phyloP scores from a whole-genome alignment of 2,113 vertebrate genomes.

The Puntigrus tetrazona region DNA sequence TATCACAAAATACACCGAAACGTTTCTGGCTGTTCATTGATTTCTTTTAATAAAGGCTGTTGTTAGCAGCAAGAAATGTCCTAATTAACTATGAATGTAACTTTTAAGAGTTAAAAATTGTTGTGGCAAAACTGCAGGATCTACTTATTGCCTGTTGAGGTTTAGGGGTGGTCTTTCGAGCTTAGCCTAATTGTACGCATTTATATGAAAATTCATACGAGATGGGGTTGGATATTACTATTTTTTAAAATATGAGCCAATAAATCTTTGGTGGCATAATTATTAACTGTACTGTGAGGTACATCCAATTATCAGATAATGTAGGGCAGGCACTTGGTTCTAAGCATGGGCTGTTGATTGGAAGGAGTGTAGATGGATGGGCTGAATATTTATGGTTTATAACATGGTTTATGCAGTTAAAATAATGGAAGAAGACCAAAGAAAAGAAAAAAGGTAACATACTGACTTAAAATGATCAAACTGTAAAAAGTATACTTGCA shows the following conservation, averaged over 20 bases:
- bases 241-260: background rate
- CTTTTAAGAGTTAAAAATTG: background rate
- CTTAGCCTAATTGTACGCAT: background rate
- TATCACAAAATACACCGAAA: constrained; percentile 58
- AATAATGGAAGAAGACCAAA: no score
- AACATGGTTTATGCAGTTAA: no score
- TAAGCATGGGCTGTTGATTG: background rate
- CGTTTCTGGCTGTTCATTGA: constrained; percentile 5
- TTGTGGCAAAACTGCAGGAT: no score
- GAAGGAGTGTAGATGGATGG: no score
- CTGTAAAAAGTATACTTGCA: background rate
- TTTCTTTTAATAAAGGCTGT: background rate
- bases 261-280: background rate
- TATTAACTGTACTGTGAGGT: background rate
- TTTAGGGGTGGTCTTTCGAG: background rate
- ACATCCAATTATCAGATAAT: background rate
- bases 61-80: background rate
- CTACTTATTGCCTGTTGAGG: background rate
- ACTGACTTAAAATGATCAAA: background rate
- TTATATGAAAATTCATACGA: background rate
- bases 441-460: no score
- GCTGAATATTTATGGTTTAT: no score
- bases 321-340: background rate
- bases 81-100: background rate
- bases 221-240: background rate